phyloP scores from a whole-genome alignment of 2,113 vertebrate species.

The Puffinus mauretanicus region DNA sequence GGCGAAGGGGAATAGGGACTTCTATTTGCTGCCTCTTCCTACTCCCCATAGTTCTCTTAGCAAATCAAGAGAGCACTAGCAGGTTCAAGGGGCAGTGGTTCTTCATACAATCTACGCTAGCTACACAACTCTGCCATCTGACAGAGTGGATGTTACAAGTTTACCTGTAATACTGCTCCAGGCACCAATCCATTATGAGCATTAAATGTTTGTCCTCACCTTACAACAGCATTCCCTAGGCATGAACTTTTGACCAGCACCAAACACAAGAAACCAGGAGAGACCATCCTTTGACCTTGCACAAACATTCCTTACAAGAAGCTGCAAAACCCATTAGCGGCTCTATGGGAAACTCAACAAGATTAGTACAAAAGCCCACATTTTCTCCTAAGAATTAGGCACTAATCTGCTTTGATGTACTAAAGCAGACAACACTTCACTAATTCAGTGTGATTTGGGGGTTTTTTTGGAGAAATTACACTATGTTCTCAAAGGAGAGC shows the following conservation, averaged over 20 bases:
- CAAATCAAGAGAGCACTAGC: neutral
- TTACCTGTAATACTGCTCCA: neutral
- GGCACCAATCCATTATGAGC: neutral
- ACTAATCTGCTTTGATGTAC: neutral
- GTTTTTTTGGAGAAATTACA: neutral
- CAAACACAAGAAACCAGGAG: neutral
- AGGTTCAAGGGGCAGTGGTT: neutral
- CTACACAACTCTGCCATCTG: neutral
- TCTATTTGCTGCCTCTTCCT: neutral
- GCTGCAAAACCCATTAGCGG: neutral
- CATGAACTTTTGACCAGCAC: neutral
- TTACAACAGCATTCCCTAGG: neutral
- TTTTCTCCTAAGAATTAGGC: neutral
- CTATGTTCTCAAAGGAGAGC: neutral
- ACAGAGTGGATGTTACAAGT: accelerated
- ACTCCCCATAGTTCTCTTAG: neutral
- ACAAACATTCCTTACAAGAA: neutral
- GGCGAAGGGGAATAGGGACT: neutral
- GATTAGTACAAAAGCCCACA: neutral
- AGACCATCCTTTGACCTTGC: neutral
- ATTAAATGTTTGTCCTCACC: neutral
- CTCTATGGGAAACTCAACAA: neutral
- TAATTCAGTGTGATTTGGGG: neutral
- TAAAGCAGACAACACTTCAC: neutral
- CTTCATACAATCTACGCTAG: neutral